A percentile compares a stretch with the other conserved stretches of the same genome.
Conservation (phyloP, 53 echinoderm and acorn worm genomes). For the Temnopleurus reevesii region DNA sequence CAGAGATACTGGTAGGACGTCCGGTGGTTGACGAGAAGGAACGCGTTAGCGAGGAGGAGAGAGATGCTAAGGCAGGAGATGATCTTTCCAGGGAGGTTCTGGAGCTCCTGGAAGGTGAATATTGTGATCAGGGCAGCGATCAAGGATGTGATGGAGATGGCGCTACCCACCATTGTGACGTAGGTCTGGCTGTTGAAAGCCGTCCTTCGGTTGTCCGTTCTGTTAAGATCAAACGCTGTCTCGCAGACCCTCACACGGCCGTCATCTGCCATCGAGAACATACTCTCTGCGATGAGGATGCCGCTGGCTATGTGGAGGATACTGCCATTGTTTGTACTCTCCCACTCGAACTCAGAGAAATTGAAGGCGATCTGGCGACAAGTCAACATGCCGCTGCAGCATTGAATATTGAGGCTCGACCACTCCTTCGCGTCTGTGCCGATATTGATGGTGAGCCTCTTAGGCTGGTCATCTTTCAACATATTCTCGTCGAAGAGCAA, state of each 20-base stretch:
- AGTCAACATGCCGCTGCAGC: not conserved
- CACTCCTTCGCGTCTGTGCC: not conserved
- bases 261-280: not conserved
- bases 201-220: not conserved
- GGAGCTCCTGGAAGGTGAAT: slow-evolving; percentile 51
- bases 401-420: not conserved
- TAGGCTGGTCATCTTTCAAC: not conserved
- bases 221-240: not conserved
- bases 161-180: slow-evolving; percentile 58
- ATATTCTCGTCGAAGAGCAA: not conserved
- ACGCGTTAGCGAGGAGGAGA: slow-evolving; percentile 64
- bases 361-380: not conserved
- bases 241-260: not conserved
- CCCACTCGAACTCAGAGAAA: not conserved
- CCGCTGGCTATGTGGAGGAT: slow-evolving; percentile 16
- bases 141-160: slow-evolving; percentile 57
- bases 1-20: slow-evolving; percentile 45
- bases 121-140: slow-evolving; percentile 58
- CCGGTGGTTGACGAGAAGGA: not conserved
- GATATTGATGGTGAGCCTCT: not conserved
- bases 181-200: not conserved
- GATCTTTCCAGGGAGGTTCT: slow-evolving; percentile 67
- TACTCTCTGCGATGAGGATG: not conserved
- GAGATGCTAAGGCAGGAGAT: slow-evolving; percentile 62
- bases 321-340: not conserved